Evolutionary conservation across 92 coral and sea anemone species (phyloP).

Genomic region (Anthopleura xanthogrammica): DNA sequence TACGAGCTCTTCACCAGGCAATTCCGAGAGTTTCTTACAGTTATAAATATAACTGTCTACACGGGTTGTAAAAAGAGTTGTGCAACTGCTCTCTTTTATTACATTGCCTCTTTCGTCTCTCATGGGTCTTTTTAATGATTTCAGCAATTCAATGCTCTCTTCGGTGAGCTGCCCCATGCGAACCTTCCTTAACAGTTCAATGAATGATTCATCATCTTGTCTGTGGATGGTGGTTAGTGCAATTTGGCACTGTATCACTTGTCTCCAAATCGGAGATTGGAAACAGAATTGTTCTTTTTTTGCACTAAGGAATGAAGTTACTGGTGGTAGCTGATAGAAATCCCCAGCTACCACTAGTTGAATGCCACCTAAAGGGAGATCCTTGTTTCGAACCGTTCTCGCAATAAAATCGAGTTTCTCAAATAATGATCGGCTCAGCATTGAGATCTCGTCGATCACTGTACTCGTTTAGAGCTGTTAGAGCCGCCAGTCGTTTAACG

Average conservation of each 20-base stretch:
- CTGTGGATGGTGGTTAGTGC: not conserved
- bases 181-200: not conserved
- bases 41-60: not conserved
- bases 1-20: not conserved
- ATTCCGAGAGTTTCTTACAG: not conserved
- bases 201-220: not conserved
- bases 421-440: not conserved
- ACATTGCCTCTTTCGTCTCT: not conserved
- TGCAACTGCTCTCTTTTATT: not conserved
- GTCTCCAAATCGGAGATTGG: not conserved
- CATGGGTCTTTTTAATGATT: not conserved
- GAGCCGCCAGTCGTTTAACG: too few species aligned
- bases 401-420: slow-evolving; percentile 4
- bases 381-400: not conserved
- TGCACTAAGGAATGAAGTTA: not conserved
- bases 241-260: not conserved
- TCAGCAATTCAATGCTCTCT: not conserved
- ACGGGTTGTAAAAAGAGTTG: not conserved
- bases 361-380: not conserved
- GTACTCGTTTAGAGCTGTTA: not conserved
- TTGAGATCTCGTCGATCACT: slow-evolving; percentile 4
- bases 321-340: not conserved
- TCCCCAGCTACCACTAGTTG: not conserved
- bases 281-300: slow-evolving; percentile 3
- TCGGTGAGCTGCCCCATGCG: not conserved